A percentile compares a stretch with the other conserved stretches of the same genome.
These are phyloP conservation scores for Sipha flava DNA, from an alignment of 1,140 invertebrate species.

Conservation along the genomic window DNA sequence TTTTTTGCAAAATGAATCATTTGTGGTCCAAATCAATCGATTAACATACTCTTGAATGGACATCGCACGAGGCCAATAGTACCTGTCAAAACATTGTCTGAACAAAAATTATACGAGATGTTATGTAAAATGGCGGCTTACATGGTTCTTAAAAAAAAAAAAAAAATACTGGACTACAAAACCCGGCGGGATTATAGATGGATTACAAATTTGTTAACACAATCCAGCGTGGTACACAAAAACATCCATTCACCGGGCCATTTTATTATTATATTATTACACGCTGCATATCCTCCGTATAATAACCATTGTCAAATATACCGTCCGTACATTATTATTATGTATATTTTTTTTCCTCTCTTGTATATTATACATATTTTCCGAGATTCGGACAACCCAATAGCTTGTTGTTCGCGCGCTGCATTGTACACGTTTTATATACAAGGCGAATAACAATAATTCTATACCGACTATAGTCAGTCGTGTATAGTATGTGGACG, in stretches of 20 bases:
- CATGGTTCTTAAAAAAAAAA: slow-evolving; percentile 10
- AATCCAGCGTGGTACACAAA: slow-evolving; percentile 20
- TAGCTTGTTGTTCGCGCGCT: background rate
- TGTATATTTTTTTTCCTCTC: slow-evolving; percentile 8
- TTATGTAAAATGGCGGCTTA: slow-evolving; percentile 32
- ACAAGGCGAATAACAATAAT: background rate
- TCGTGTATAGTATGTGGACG: background rate
- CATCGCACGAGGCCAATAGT: background rate
- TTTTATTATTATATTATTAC: slow-evolving; percentile 31
- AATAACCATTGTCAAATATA: slow-evolving; percentile 17
- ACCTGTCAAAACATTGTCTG: slow-evolving; percentile 26
- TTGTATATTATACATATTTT: slow-evolving; percentile 13
- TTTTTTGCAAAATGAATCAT: background rate
- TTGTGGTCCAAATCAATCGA: slow-evolving; percentile 24
- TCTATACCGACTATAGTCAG: background rate
- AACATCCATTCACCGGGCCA: slow-evolving; percentile 15
- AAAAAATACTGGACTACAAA: slow-evolving; percentile 21
- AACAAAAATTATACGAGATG: slow-evolving; percentile 30
- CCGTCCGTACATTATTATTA: slow-evolving; percentile 28
- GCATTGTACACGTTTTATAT: background rate
- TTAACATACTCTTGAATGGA: background rate
- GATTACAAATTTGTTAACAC: slow-evolving; percentile 33
- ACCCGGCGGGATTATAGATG: slow-evolving; percentile 21
- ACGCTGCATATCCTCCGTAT: background rate
- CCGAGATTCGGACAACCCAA: slow-evolving; percentile 24